These are phyloP conservation scores for Motacilla alba DNA, from an alignment of 2,113 vertebrate genomes.

Conservation along the genomic window DNA sequence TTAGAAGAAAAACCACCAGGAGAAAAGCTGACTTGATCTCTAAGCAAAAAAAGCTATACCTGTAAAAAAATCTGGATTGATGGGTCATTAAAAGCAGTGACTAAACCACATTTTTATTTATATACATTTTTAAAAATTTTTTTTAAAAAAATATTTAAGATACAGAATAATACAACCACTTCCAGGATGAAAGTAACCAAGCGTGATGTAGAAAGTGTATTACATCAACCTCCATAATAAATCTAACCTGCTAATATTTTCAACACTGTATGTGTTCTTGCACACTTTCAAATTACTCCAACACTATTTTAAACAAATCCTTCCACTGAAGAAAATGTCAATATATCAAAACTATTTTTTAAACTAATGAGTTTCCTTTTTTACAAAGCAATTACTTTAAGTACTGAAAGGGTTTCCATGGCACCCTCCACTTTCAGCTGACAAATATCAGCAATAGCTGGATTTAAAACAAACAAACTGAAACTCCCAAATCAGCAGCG, in stretches of 20 bases:
- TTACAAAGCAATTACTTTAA: constrained; percentile 38
- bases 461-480: constrained; percentile 30
- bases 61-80: background rate
- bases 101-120: background rate
- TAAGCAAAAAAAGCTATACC: background rate
- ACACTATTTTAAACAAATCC: constrained; percentile 46
- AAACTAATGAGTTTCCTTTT: constrained; percentile 27
- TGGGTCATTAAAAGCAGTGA: background rate
- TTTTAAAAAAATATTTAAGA: background rate
- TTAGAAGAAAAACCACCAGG: background rate
- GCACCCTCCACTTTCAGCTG: background rate
- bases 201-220: background rate
- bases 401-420: background rate
- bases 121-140: background rate
- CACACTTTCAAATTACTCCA: background rate
- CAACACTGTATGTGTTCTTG: background rate
- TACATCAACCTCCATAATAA: constrained; percentile 26
- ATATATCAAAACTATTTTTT: constrained; percentile 41
- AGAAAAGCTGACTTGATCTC: background rate
- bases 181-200: background rate
- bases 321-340: constrained; percentile 10
- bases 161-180: background rate
- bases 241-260: constrained; percentile 43
- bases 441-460: background rate
- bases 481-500: background rate